phyloP scores from a whole-genome alignment of 2,888 invertebrate species.

The Malachius bipustulatus region DNA sequence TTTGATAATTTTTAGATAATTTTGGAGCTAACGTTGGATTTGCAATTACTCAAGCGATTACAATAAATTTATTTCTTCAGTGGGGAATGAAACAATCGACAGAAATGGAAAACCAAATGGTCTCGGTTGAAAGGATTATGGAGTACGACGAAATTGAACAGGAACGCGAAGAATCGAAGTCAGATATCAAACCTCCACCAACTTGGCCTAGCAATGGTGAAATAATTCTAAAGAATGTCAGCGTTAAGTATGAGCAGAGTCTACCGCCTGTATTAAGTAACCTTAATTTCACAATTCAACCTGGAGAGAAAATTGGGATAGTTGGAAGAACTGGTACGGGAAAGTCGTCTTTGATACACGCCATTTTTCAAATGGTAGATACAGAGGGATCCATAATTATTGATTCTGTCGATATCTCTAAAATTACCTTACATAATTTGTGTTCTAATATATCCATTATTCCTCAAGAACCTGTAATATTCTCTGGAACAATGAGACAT shows the following conservation, averaged over 20 bases:
- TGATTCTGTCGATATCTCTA: constrained; percentile 39
- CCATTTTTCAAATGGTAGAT: constrained; percentile 46
- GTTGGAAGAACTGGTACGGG: constrained; percentile 51
- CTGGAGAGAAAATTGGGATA: constrained; percentile 43
- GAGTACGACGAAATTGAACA: constrained; percentile 47
- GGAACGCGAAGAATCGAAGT: constrained; percentile 33
- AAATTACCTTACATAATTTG: constrained; percentile 44
- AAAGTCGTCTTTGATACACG: constrained; percentile 41
- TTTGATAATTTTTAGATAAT: constrained; percentile 19
- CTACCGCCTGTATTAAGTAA: constrained; percentile 53
- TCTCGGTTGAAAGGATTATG: constrained; percentile 53
- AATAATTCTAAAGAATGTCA: constrained; percentile 47
- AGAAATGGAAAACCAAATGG: constrained; percentile 51
- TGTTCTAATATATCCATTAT: constrained; percentile 49
- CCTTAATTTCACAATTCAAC: constrained; percentile 38
- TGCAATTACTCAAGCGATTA: constrained; percentile 42
- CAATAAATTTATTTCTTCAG: constrained; percentile 40
- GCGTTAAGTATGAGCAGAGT: constrained; percentile 48
- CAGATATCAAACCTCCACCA: constrained; percentile 42
- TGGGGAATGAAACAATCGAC: constrained; percentile 62
- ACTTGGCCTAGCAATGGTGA: constrained; percentile 52
- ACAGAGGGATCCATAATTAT: constrained; percentile 42
- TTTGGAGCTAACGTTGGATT: constrained; percentile 42
- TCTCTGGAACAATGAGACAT: constrained; percentile 50
- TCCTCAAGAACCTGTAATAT: constrained; percentile 53